phyloP scores from a whole-genome alignment of 2,797 vertebrate species.

The Xenentodon cancila region DNA sequence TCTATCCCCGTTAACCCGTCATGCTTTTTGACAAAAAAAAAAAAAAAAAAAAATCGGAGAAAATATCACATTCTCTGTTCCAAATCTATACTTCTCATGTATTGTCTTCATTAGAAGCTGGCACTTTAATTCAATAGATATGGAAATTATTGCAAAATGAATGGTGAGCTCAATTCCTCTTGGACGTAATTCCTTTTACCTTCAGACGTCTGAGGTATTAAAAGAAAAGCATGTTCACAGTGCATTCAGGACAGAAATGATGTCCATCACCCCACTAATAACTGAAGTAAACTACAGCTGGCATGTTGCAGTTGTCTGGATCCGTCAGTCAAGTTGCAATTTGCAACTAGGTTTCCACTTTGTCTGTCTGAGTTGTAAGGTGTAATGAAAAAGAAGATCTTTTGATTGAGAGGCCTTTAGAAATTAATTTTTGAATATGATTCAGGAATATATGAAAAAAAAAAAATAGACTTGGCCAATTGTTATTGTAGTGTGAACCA shows the following conservation, averaged over 20 bases:
- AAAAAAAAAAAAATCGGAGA: slow-evolving; percentile 6
- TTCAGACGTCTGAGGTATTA: slow-evolving; percentile 38
- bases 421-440: neutral
- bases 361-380: neutral
- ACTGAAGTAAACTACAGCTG: too few relatives aligned
- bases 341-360: neutral
- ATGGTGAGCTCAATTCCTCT: slow-evolving; percentile 35
- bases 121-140: slow-evolving; percentile 52
- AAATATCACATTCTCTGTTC: neutral
- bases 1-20: slow-evolving; percentile 16
- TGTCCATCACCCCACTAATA: too few relatives aligned
- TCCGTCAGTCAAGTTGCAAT: neutral
- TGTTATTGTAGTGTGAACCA: neutral
- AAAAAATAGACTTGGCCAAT: neutral
- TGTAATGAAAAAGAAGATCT: neutral
- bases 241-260: slow-evolving; percentile 14
- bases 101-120: slow-evolving; percentile 12
- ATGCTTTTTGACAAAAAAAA: neutral
- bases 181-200: slow-evolving; percentile 45
- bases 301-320: neutral
- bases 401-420: neutral
- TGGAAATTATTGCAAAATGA: slow-evolving; percentile 37
- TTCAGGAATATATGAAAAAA: neutral
- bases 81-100: slow-evolving; percentile 17
- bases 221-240: slow-evolving; percentile 35